Evolutionary conservation across 2,797 vertebrate species (phyloP), one percentile per base, ranked within the genome.

Genomic region (Propithecus perrieri): DNA sequence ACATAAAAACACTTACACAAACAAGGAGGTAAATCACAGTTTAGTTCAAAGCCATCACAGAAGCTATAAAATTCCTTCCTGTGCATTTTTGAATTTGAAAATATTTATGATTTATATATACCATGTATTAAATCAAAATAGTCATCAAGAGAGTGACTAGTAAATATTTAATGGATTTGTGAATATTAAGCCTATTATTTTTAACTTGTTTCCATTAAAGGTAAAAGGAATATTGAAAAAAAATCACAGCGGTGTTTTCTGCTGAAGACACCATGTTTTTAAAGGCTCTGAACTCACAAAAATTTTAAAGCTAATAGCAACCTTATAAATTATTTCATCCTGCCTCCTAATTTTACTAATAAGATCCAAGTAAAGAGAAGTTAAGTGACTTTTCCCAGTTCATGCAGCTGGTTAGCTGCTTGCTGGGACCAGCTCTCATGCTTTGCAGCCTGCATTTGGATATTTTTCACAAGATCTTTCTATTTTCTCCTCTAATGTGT

Each of bases 91-190:
- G 55, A 96, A 95, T 90, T 94, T 84, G 63, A 85, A 96, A 89
- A 85, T 96, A 94, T 85, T 22, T 57, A 95, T 94, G 92, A 92
- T 91, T 88, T 90, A 95, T 97, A 80, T 63, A 85, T 79, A 33
- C 63, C 35, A 61, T 76, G 17, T 67, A 86, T 57, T 91, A 88
- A 95, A 94, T 96, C 90, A 96, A 80, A 95, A 97, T 76, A 65
- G 79, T 95, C 90, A 94, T 95, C 95, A 91, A 94, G 93, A 96
- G 67, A 93, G 94, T 97, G 94, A 83, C 76, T 65, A 69, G 89
- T 97, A 96, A 98, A 98, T 98, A 97, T 97, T 98, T 97, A 97
- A 98, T 97, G 95, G 87, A 67, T 95, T 88, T 81, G 61, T 93
- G 92, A 95, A 84, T 93, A 96, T 96, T 96, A 96, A 61, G 59